Base-by-base conservation (phyloP, 2,797 vertebrate species). In the Eulemur albifrons region DNA sequence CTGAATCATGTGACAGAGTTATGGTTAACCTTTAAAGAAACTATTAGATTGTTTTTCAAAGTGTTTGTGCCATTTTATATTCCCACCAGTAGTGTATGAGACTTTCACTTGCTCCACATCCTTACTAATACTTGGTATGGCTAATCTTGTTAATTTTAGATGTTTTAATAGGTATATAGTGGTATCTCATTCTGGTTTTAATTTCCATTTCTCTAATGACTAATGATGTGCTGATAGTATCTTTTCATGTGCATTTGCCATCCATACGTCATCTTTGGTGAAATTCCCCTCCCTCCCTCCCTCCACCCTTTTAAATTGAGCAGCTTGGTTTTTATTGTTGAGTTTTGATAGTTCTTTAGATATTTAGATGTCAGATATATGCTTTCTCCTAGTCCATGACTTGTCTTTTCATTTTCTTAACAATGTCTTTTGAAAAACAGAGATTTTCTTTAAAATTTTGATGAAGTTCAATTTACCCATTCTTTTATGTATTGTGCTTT, bases 391-490 rank as follows among this genome's bases (percentile, higher is more conserved):
- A 38, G 20, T 91, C 40, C 11, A 0, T 82, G 23, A 79, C 38
- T 88, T 77, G 54, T 75, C 70, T 80, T 52, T 79, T 67, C 43
- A 48, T 48, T 86, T 76, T 86, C 75, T 89, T 81, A 52, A 82
- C 13, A n/a, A 17, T 81, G 9, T 91, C 25, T 86, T 76, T 82
- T 81, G 61, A 91, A 87, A 40, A 93, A 25, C 52, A 81, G 38
- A 88, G 70, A 7, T 54, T 89, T 77, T 84, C 63, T 89, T 88
- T 81, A 43, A 88, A 88, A 91, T 73, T 88, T 59, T 80, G n/a
- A n/a, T 54, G n/a, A 67, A 77, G 48, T 88, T 91, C 61, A 35
- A 2, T 79, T 79, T 81, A 52, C 40, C 15, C 30, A 61, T 54
- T 84, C 43, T 80, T 89, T 69, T 76, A n/a, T 81, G 45, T 11